These are phyloP conservation scores for Coremacera marginata DNA, from an alignment of 2,888 invertebrate genomes.

Conservation along the genomic window DNA sequence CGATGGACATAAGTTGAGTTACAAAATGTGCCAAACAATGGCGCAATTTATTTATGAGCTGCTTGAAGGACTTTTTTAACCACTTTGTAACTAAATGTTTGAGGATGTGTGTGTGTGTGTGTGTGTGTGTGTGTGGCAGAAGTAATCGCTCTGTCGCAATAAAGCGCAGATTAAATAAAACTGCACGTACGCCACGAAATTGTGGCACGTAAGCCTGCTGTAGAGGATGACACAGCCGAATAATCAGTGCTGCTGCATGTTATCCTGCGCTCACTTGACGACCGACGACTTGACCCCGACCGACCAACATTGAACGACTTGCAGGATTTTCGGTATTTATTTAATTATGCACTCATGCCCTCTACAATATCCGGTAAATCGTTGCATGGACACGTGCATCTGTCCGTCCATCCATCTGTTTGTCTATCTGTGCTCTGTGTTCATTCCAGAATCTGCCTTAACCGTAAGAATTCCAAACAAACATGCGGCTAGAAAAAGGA, in stretches of 20 bases:
- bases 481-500: neutral
- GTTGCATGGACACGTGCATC: conserved; percentile 39
- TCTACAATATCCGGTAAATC: conserved; percentile 31
- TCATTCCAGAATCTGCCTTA: conserved; percentile 3
- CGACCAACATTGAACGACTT: too few relatives aligned
- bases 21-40: neutral
- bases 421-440: neutral
- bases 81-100: too few relatives aligned
- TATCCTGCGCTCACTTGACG: neutral
- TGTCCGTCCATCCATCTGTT: neutral
- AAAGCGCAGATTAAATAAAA: conserved; percentile 13
- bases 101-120: neutral
- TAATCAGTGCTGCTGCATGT: neutral
- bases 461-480: conserved; percentile 30
- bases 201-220: neutral
- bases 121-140: neutral
- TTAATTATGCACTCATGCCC: conserved; percentile 20
- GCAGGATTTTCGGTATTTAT: neutral
- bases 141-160: neutral
- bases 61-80: neutral
- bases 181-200: conserved; percentile 17
- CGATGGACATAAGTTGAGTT: neutral
- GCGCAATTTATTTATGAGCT: neutral
- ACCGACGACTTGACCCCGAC: neutral
- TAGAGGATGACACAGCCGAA: neutral